These are phyloP conservation scores for Dinothrombium tinctorium DNA, from an alignment of 1,140 invertebrate genomes.

Conservation along the genomic window DNA sequence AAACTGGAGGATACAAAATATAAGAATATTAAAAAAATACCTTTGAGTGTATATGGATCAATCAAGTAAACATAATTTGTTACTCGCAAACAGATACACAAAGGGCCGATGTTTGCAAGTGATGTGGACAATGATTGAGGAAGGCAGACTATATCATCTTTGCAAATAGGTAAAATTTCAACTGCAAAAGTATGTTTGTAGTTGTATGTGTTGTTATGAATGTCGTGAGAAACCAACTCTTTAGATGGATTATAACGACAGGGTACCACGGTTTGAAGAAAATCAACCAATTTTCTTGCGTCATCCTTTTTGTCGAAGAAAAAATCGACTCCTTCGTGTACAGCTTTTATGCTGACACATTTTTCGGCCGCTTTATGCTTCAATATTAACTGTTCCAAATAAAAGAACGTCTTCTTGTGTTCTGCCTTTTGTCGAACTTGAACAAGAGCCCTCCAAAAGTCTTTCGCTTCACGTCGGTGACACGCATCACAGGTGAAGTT, in stretches of 20 bases:
- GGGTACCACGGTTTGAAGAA: slow-evolving; percentile 62
- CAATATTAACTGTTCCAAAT: slow-evolving; percentile 87
- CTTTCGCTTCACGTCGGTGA: slow-evolving; percentile 83
- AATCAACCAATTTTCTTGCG: slow-evolving; percentile 88
- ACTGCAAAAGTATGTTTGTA: slow-evolving; percentile 64
- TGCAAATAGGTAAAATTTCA: slow-evolving; percentile 88
- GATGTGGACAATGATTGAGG: slow-evolving; percentile 61
- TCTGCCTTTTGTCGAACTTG: slow-evolving; percentile 32
- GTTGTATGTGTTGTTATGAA: slow-evolving; percentile 86
- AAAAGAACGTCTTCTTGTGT: slow-evolving; percentile 96
- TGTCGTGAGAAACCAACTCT: slow-evolving; percentile 89
- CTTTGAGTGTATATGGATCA: slow-evolving; percentile 68
- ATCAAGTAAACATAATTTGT: slow-evolving; percentile 75
- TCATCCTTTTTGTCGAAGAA: slow-evolving; percentile 68
- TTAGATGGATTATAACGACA: slow-evolving; percentile 39
- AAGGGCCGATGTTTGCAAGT: slow-evolving; percentile 67
- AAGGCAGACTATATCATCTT: slow-evolving; percentile 80
- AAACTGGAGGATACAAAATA: background rate
- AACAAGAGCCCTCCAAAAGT: slow-evolving; percentile 79
- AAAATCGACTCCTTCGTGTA: slow-evolving; percentile 70
- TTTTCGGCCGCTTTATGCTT: slow-evolving; percentile 82
- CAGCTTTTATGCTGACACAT: slow-evolving; percentile 73
- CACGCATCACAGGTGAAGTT: slow-evolving; percentile 95
- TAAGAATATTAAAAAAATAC: slow-evolving; percentile 18
- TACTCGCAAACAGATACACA: slow-evolving; percentile 71